Evolutionary conservation across 2,113 vertebrate species (phyloP).

Genomic region (Corythaixoides concolor): DNA sequence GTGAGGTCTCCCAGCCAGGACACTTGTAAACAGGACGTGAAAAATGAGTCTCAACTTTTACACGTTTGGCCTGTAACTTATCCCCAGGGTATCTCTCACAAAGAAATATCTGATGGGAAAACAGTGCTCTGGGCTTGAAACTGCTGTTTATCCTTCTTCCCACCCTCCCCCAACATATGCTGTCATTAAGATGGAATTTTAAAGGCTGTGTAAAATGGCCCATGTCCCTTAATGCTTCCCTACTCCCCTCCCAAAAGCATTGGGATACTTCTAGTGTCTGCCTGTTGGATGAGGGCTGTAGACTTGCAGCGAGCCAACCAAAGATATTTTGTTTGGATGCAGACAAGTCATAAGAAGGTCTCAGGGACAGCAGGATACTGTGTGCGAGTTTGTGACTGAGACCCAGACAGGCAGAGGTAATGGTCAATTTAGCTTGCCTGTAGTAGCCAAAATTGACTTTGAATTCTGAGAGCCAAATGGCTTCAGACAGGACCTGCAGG

Average conservation of each 20-base stretch:
- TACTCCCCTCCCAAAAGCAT: not conserved
- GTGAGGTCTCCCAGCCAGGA: not conserved
- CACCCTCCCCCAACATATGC: not conserved
- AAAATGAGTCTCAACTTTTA: constrained; percentile 32
- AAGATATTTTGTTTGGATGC: not conserved
- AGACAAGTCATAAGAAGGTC: not conserved
- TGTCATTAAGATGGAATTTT: not conserved
- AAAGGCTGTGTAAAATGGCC: not conserved
- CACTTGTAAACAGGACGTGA: constrained; percentile 10
- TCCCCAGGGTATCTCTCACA: not conserved
- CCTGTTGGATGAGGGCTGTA: not conserved
- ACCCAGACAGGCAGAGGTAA: not conserved
- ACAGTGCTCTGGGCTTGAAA: not conserved
- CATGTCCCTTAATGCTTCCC: not conserved
- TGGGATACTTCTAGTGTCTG: not conserved
- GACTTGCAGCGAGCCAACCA: not conserved
- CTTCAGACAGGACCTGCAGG: not conserved
- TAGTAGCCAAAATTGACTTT: not conserved
- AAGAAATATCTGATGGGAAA: constrained; percentile 26
- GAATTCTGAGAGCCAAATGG: not conserved
- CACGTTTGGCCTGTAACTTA: not conserved
- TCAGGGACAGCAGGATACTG: not conserved
- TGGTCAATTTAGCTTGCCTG: not conserved
- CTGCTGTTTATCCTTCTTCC: not conserved
- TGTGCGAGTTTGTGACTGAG: not conserved